These are phyloP conservation scores for Calameuta filiformis DNA, from an alignment of 2,888 invertebrate species.

Conservation along the genomic window DNA sequence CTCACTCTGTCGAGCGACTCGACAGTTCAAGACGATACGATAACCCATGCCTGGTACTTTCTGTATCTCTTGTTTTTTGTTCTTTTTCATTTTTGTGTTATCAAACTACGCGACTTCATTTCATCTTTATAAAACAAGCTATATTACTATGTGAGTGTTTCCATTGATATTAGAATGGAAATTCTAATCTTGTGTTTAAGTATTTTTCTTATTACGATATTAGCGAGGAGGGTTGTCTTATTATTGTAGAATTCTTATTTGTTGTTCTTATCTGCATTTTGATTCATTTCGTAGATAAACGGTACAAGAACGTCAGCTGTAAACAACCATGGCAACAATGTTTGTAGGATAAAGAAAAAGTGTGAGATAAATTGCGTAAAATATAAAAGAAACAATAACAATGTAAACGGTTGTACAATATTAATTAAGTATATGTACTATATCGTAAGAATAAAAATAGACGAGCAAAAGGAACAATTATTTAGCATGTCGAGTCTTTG, in stretches of 20 bases:
- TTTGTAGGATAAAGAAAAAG: not conserved
- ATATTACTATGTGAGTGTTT: not conserved
- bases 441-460: not conserved
- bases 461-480: not conserved
- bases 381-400: not conserved
- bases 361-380: not conserved
- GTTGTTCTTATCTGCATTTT: not conserved
- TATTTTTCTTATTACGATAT: not conserved
- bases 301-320: not conserved
- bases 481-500: not conserved
- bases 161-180: not conserved
- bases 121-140: not conserved
- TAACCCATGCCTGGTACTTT: not conserved
- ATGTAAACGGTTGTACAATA: not conserved
- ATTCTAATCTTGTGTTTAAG: not conserved
- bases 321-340: not conserved
- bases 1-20: not conserved
- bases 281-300: not conserved
- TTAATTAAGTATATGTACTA: not conserved
- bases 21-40: not conserved
- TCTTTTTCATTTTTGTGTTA: not conserved
- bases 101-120: not conserved
- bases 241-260: not conserved
- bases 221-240: not conserved
- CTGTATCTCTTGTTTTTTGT: not conserved